These are phyloP conservation scores for Triops cancriformis DNA, from an alignment of 1,140 invertebrate genomes.

Conservation along the genomic window DNA sequence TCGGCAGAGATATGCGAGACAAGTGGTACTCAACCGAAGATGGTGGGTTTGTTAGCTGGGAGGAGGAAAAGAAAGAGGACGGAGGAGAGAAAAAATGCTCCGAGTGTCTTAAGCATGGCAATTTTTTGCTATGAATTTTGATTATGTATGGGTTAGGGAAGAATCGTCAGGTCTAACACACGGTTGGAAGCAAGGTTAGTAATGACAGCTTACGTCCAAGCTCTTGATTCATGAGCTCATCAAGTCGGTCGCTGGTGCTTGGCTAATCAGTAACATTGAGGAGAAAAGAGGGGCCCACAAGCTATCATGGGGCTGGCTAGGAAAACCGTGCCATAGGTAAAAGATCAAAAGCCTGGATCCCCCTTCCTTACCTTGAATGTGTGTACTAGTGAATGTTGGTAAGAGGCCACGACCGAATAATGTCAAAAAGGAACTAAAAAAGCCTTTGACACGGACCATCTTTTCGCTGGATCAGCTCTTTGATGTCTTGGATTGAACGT, in stretches of 20 bases:
- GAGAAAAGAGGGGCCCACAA: neutral
- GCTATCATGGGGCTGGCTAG: neutral
- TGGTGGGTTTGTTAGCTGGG: neutral
- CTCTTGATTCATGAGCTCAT: slow-evolving; percentile 13
- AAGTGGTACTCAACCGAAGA: neutral
- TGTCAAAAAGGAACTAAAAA: neutral
- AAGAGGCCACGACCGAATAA: neutral
- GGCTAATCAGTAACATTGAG: slow-evolving; percentile 1
- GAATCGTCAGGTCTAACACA: neutral
- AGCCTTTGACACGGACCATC: neutral
- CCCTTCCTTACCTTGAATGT: neutral
- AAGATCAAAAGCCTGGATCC: neutral
- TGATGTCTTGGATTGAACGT: too few relatives aligned
- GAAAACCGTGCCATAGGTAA: neutral
- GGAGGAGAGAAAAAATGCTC: neutral
- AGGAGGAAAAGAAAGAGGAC: neutral
- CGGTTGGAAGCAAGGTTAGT: slow-evolving; percentile 4
- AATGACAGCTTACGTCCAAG: slow-evolving; percentile 13
- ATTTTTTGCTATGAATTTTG: slow-evolving; percentile 14
- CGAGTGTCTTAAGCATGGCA: neutral
- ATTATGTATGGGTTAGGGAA: neutral
- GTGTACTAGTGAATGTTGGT: neutral
- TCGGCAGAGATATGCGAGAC: neutral
- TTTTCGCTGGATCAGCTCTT: too few relatives aligned
- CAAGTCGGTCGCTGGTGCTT: slow-evolving; percentile 12